Evolutionary conservation across 30 jellyfish, hydroid and myxozoan genomes (phyloP), one percentile per base, ranked within the genome.

Genomic region (Chironex yamaguchii): DNA sequence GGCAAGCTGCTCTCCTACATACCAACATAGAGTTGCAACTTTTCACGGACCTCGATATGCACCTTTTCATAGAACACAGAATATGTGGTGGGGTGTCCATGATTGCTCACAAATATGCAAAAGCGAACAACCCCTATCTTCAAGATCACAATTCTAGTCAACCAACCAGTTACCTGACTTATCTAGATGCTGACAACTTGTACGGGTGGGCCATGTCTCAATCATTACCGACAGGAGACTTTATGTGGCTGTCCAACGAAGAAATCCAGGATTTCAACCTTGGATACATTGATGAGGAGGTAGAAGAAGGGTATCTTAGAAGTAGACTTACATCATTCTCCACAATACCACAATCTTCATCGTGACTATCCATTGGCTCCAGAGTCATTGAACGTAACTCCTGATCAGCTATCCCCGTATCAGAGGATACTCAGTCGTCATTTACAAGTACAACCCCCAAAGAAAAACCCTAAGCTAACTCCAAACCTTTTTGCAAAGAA

Each of bases 121-220:
- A 82, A 66, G 92, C 92, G 20, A 66, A 82, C 50, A 49, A 65
- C 13, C 42, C 76, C 4, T 26, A 63, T 49, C 34, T 48, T 64
- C 14, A 63, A 34, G 2, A 4, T 17, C 67, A 33, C 76, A 65
- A 88, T 63, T 31, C 25, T 11, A 48, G 48, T 54, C 51, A 29
- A 32, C 52, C 76, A 1, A 29, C 96, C 28, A 62, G 49, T 53
- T 42, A 79, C 29, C 33, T 88, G 12, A 71, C 32, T 68, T 89
- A 89, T 32, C 79, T 67, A 28, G 96, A 90, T 67, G 96, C 96
- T 34, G 85, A 90, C 51, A 90, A 90, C 84, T 25, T 73, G 24
- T 74, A 86, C 65, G 96, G 95, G 4, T 91, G 97, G 97, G 97
- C 97, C 4, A 91, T 91, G 98, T 0, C 64, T 1, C 90, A 89